Conservation (phyloP, 2,888 invertebrate species). For the Busseola fusca region DNA sequence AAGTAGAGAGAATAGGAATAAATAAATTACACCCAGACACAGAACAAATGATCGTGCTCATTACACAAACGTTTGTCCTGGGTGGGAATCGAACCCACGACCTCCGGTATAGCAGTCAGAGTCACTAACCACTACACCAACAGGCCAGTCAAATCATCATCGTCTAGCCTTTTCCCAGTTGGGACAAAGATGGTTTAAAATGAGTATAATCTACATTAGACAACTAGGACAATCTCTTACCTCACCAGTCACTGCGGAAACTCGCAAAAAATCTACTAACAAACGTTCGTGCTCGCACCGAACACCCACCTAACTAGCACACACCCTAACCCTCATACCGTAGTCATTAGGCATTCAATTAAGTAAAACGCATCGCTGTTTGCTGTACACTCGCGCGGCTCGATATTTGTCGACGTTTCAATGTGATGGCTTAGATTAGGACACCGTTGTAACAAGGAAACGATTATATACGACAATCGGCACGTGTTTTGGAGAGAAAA, state of each 20-base stretch:
- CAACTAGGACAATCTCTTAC: neutral
- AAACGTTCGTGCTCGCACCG: conserved; percentile 12
- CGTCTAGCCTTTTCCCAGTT: no score
- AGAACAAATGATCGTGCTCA: no score
- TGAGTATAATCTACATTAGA: neutral
- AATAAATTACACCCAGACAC: no score
- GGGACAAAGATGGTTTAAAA: no score
- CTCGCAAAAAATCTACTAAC: no score
- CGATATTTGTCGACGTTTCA: conserved; percentile 75
- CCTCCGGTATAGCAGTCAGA: no score
- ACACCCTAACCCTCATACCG: conserved; percentile 56
- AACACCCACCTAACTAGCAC: conserved; percentile 25
- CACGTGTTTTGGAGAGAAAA: conserved; percentile 19
- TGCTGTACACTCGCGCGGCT: conserved; percentile 75
- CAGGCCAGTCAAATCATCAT: no score
- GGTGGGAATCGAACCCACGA: no score
- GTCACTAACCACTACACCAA: no score
- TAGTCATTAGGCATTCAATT: conserved; percentile 84
- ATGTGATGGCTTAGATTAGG: conserved; percentile 63
- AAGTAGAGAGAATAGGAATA: no score
- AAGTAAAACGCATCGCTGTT: conserved; percentile 83
- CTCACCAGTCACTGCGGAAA: neutral
- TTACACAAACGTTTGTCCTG: no score
- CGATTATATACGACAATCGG: conserved; percentile 39
- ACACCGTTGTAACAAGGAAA: conserved; percentile 50